phyloP scores from a whole-genome alignment of 2,113 vertebrate species.

The Pelmatolapia mariae region DNA sequence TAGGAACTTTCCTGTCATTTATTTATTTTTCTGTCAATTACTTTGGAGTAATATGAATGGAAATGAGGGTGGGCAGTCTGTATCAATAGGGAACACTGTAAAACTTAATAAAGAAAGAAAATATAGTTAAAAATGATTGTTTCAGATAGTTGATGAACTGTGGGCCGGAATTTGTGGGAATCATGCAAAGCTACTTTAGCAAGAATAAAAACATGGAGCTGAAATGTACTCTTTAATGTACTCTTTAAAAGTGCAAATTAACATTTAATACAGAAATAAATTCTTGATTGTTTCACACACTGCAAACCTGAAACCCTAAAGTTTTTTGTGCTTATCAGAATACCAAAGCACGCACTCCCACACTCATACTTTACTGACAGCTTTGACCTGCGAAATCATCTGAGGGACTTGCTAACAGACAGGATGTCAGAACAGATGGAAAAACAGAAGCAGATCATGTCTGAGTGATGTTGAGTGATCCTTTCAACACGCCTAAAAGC shows the following conservation, averaged over 20 bases:
- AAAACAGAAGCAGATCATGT: neutral
- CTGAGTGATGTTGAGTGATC: neutral
- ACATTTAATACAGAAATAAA: neutral
- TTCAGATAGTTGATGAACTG: neutral
- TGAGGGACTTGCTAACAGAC: neutral
- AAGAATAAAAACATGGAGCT: neutral
- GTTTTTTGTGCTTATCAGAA: neutral
- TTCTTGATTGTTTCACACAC: neutral
- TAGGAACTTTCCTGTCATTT: neutral
- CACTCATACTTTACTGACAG: neutral
- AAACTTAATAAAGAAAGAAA: neutral
- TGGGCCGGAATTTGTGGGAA: neutral
- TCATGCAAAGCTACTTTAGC: neutral
- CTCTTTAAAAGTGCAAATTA: neutral
- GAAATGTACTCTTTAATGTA: neutral
- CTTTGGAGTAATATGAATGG: neutral
- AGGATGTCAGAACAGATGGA: neutral
- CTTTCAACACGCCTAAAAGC: neutral
- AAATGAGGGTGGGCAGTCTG: neutral
- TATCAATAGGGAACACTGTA: neutral
- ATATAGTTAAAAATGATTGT: neutral
- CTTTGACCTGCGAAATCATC: neutral
- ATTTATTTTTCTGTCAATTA: accelerated
- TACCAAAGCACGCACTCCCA: neutral
- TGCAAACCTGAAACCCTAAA: neutral